These are phyloP conservation scores for Ophiothrix spiculata DNA, from an alignment of 35 echinoderm and acorn worm species.

Conservation along the genomic window DNA sequence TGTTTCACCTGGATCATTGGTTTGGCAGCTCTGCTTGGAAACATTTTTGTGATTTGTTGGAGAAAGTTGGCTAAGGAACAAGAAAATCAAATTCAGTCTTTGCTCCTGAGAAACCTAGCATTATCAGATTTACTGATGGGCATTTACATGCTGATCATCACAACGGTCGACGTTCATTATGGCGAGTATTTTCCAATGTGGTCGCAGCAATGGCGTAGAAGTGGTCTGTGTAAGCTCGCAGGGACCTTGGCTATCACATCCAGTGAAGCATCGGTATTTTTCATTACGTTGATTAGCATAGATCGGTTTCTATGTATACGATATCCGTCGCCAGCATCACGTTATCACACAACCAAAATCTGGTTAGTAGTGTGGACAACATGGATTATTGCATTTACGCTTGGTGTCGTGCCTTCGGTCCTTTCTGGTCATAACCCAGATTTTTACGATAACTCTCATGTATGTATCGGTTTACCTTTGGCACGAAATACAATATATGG, in stretches of 20 bases:
- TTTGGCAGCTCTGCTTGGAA: background rate
- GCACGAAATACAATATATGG: background rate
- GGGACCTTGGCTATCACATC: background rate
- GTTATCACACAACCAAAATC: background rate
- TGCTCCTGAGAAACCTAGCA: background rate
- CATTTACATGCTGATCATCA: background rate
- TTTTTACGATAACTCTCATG: constrained; percentile 2
- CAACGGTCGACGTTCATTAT: background rate
- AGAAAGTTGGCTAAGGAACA: background rate
- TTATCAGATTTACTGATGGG: background rate
- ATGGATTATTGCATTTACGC: background rate
- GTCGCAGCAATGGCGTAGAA: background rate
- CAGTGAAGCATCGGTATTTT: background rate
- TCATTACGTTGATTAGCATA: background rate
- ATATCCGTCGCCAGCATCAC: background rate
- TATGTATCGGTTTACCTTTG: background rate
- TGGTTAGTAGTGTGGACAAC: background rate
- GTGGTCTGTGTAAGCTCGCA: background rate
- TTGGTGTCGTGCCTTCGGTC: background rate
- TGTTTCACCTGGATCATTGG: background rate
- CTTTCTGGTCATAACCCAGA: background rate
- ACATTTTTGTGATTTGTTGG: background rate
- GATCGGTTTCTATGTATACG: background rate
- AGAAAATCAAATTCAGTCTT: background rate
- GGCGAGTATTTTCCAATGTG: background rate